A percentile compares a stretch with the other conserved stretches of the same genome.
phyloP scores from a whole-genome alignment of 2,797 vertebrate genomes.

The Helarctos malayanus region DNA sequence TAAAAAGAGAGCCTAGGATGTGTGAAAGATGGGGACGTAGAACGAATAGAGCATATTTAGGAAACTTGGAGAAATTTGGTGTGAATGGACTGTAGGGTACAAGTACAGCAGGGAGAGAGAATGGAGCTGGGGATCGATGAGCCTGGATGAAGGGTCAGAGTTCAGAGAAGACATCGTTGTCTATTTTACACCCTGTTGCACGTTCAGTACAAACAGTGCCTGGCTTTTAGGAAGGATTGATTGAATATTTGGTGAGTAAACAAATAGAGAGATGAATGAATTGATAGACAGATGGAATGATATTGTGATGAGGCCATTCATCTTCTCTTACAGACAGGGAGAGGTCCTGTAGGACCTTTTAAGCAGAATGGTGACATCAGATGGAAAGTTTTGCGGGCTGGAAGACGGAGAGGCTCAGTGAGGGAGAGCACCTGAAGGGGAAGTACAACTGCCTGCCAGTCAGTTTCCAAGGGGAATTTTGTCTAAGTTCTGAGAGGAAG shows the following conservation, averaged over 20 bases:
- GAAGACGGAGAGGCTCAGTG: not conserved
- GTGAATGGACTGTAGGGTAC: accelerated
- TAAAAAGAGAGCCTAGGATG: not conserved
- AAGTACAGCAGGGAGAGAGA: accelerated
- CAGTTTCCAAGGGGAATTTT: not conserved
- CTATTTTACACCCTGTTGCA: not conserved
- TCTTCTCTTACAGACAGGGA: not conserved
- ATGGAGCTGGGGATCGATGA: no score
- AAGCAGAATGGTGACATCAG: not conserved
- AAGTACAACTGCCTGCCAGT: not conserved
- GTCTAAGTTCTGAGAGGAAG: not conserved
- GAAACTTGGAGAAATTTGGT: not conserved
- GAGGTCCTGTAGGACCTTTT: not conserved
- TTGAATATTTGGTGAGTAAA: not conserved
- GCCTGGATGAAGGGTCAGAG: accelerated
- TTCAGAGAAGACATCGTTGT: not conserved
- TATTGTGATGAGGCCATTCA: not conserved
- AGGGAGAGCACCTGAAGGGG: not conserved
- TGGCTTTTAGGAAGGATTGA: not conserved
- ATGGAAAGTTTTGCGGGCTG: not conserved
- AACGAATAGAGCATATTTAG: not conserved
- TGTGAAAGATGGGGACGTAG: not conserved
- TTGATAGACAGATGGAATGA: not conserved
- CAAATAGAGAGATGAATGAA: not conserved
- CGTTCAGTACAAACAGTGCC: not conserved